phyloP scores from a whole-genome alignment of 2,888 invertebrate species.

The Troilus luridus region DNA sequence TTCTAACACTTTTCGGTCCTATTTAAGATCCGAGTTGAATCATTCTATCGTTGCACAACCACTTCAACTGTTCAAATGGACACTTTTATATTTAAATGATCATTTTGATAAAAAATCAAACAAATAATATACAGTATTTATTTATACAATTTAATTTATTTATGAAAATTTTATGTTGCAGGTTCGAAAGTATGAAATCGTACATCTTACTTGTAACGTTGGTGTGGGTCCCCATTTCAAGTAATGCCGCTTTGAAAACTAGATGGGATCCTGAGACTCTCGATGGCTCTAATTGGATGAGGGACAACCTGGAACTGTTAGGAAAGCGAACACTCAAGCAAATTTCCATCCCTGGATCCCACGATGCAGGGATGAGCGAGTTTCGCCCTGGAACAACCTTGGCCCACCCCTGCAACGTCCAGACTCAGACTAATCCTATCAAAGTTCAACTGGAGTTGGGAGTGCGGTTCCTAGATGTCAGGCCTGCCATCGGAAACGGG shows the following conservation, averaged over 20 bases:
- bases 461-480: conserved; percentile 2
- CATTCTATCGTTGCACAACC: too few relatives aligned
- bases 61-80: too few relatives aligned
- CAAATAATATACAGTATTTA: too few relatives aligned
- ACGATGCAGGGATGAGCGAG: conserved; percentile 38
- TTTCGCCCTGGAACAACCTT: conserved; percentile 13
- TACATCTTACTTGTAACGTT: neutral
- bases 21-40: too few relatives aligned
- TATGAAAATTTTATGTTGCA: neutral
- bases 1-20: too few relatives aligned
- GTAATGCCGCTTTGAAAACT: neutral
- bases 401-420: conserved; percentile 22
- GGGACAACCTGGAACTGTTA: neutral
- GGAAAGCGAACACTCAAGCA: conserved; percentile 22
- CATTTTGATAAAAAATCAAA: too few relatives aligned
- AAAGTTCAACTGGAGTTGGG: neutral
- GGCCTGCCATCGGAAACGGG: conserved; percentile 14
- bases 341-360: conserved; percentile 19
- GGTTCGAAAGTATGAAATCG: conserved; percentile 1
- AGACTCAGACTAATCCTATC: neutral
- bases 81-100: too few relatives aligned
- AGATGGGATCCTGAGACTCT: conserved; percentile 7
- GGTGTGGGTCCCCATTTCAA: neutral
- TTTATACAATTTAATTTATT: too few relatives aligned
- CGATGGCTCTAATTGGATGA: conserved; percentile 33